Conservation (phyloP, 2,113 vertebrate species). For the Notothenia rossii region DNA sequence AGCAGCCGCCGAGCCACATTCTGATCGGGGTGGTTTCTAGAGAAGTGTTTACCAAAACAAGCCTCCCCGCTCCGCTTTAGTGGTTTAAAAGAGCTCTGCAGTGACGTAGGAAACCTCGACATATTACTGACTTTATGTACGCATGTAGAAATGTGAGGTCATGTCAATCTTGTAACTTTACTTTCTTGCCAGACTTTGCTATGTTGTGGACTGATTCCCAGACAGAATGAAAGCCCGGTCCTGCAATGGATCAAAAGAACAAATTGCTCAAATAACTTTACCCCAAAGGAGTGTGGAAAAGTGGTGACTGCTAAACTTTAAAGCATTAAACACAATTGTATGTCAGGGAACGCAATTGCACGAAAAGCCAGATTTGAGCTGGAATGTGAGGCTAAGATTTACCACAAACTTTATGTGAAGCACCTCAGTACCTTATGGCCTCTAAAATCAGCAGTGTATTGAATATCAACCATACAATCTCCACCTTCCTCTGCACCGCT, state of each 20-base stretch:
- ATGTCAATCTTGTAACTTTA: conserved; percentile 60
- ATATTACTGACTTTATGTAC: conserved; percentile 61
- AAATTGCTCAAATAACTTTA: conserved; percentile 9
- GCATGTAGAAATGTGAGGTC: conserved; percentile 70
- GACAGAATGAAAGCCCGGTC: conserved; percentile 47
- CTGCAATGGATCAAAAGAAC: conserved; percentile 32
- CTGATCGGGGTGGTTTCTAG: conserved; percentile 79
- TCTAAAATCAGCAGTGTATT: conserved; percentile 43
- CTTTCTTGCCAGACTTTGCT: conserved; percentile 63
- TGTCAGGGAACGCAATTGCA: neutral
- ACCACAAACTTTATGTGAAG: conserved; percentile 15
- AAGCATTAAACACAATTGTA: conserved; percentile 2
- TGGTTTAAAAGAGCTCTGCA: conserved; percentile 72
- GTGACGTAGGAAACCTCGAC: conserved; percentile 75
- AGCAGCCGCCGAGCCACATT: conserved; percentile 71
- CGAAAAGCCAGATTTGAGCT: neutral
- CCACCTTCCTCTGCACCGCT: conserved; percentile 30
- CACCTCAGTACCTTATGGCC: conserved; percentile 23
- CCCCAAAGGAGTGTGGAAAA: conserved; percentile 37
- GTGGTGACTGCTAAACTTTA: conserved; percentile 17
- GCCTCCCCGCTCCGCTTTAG: conserved; percentile 67
- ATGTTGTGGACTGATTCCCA: conserved; percentile 43
- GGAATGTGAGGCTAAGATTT: neutral
- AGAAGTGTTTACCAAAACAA: conserved; percentile 83
- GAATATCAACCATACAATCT: conserved; percentile 50